These are phyloP conservation scores for Emydoidea blandingii DNA, from an alignment of 2,797 vertebrate species.

Conservation along the genomic window DNA sequence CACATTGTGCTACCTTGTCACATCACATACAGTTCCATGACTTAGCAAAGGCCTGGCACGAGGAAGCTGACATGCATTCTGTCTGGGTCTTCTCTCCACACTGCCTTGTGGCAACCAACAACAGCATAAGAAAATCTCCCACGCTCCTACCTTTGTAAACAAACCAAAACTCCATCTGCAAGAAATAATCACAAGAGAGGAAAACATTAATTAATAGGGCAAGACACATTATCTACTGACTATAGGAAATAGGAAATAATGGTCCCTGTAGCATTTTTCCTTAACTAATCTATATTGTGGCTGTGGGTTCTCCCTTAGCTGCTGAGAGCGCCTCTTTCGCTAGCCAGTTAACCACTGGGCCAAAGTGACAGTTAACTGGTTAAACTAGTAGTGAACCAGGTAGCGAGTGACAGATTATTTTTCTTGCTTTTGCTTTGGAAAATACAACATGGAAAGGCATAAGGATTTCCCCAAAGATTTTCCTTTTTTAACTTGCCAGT, in stretches of 20 bases:
- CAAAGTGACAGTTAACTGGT: background rate
- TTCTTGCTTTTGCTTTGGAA: background rate
- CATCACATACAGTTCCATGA: background rate
- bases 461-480: background rate
- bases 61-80: background rate
- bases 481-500: background rate
- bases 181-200: slow-evolving; percentile 26
- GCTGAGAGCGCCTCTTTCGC: background rate
- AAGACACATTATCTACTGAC: background rate
- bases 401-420: background rate
- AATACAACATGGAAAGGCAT: background rate
- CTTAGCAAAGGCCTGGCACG: background rate
- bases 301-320: background rate
- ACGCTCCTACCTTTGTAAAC: slow-evolving; percentile 64
- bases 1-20: background rate
- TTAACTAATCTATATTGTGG: background rate
- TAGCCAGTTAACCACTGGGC: no score
- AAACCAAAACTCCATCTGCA: slow-evolving; percentile 78
- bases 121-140: background rate
- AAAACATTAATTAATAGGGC: background rate
- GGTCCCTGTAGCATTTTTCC: background rate
- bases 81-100: background rate
- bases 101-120: background rate
- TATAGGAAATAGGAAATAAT: background rate
- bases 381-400: background rate